Evolutionary conservation across 2,113 vertebrate genomes (phyloP).

Genomic region (Circaetus gallicus): DNA sequence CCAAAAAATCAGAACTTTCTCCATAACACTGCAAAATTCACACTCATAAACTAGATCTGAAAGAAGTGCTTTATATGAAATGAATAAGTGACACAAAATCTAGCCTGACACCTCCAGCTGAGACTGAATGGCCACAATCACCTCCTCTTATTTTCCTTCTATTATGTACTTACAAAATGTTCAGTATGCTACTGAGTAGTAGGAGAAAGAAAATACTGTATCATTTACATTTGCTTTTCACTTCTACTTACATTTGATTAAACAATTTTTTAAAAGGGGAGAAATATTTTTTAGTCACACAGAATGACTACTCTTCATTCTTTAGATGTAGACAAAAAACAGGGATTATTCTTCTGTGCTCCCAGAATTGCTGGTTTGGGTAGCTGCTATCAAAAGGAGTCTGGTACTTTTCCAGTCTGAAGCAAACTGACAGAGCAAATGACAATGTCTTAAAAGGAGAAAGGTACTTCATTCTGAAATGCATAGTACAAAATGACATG

Average conservation of each 20-base stretch:
- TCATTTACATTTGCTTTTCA: not conserved
- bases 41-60: not conserved
- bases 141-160: not conserved
- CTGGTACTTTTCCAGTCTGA: not conserved
- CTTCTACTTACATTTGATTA: not conserved
- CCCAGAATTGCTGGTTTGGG: not conserved
- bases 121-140: not conserved
- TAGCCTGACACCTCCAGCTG: not conserved
- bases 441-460: constrained; percentile 36
- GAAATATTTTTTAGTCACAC: not conserved
- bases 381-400: not conserved
- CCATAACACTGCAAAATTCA: not conserved
- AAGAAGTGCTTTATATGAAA: not conserved
- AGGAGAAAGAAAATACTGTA: not conserved
- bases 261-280: not conserved
- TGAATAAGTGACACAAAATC: not conserved
- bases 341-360: not conserved
- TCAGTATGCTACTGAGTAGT: not conserved
- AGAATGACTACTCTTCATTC: not conserved
- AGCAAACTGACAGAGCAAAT: constrained; percentile 30
- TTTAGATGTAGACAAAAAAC: not conserved
- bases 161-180: not conserved
- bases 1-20: not conserved
- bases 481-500: constrained; percentile 24
- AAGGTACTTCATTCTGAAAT: constrained; percentile 32